Percentiles rank a stretch among this genome's conserved stretches.
Conservation (phyloP, 2,797 vertebrate genomes). For the Sarcoramphus papa region DNA sequence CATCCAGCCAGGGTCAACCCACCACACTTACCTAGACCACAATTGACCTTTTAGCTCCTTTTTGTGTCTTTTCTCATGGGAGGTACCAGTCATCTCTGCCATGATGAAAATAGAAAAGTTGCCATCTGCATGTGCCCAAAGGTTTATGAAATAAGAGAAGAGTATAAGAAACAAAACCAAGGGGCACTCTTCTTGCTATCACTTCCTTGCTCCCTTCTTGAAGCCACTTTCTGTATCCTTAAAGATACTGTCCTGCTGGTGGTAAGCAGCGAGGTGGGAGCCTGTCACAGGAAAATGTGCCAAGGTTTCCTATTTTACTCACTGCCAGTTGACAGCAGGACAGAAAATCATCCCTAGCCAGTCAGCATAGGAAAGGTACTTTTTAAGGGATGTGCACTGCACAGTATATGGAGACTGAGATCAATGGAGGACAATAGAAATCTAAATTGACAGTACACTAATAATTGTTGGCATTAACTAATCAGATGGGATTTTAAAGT, state of each 20-base stretch:
- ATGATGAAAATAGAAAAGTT: neutral
- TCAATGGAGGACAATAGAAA: neutral
- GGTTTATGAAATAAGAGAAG: neutral
- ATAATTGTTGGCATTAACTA: slow-evolving; percentile 16
- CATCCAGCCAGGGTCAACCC: too few relatives aligned
- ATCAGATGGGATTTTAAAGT: slow-evolving; percentile 45
- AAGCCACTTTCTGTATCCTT: neutral
- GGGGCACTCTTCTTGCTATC: neutral
- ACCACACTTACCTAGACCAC: neutral
- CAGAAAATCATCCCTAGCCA: neutral
- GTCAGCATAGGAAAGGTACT: neutral
- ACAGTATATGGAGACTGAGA: neutral
- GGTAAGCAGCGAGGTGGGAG: neutral
- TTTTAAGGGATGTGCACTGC: neutral
- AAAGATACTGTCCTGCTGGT: neutral
- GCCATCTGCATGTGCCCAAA: neutral
- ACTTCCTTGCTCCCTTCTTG: neutral
- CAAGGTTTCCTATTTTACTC: neutral
- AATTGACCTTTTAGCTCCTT: neutral
- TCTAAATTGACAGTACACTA: neutral
- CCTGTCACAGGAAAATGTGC: neutral
- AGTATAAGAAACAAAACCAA: neutral
- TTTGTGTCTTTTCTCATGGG: neutral
- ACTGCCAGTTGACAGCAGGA: neutral
- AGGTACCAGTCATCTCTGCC: neutral